phyloP scores from a whole-genome alignment of 2,797 vertebrate species.

The Bradypus variegatus region DNA sequence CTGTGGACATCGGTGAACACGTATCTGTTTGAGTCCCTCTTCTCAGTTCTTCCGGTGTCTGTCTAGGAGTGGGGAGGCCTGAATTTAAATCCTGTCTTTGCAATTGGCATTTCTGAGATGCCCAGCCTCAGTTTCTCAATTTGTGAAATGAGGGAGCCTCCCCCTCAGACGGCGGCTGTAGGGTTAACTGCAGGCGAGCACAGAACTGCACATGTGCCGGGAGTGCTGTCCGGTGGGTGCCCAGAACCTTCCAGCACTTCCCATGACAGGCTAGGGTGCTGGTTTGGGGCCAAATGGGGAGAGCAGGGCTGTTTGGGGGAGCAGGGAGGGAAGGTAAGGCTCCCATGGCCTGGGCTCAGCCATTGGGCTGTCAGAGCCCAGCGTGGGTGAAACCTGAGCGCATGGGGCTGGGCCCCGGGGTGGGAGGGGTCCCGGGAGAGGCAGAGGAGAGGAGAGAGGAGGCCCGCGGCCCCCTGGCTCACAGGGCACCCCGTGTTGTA shows the following conservation, averaged over 20 bases:
- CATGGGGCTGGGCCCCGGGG: not conserved
- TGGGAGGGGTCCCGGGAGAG: too few species aligned
- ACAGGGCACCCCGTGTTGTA: rapidly evolving
- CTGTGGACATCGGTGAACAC: too few species aligned
- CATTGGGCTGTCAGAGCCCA: not conserved
- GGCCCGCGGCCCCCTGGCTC: not conserved
- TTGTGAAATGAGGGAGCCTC: not conserved
- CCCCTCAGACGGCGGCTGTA: not conserved
- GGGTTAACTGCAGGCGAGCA: too few species aligned
- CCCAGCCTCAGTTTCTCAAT: not conserved
- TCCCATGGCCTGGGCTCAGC: not conserved
- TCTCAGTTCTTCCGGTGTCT: too few species aligned
- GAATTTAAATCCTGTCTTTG: not conserved
- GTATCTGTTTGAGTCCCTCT: too few species aligned
- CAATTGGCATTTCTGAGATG: not conserved
- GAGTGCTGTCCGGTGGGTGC: not conserved
- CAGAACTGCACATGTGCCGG: rapidly evolving
- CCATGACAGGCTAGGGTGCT: rapidly evolving
- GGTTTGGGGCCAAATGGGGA: not conserved
- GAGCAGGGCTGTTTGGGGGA: not conserved
- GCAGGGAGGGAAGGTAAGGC: not conserved
- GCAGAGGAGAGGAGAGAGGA: too few species aligned
- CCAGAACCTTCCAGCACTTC: not conserved
- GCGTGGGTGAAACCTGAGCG: rapidly evolving
- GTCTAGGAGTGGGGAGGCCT: not conserved